Base-by-base conservation (phyloP, 2,797 vertebrate genomes). In the Caiman crocodilus region DNA sequence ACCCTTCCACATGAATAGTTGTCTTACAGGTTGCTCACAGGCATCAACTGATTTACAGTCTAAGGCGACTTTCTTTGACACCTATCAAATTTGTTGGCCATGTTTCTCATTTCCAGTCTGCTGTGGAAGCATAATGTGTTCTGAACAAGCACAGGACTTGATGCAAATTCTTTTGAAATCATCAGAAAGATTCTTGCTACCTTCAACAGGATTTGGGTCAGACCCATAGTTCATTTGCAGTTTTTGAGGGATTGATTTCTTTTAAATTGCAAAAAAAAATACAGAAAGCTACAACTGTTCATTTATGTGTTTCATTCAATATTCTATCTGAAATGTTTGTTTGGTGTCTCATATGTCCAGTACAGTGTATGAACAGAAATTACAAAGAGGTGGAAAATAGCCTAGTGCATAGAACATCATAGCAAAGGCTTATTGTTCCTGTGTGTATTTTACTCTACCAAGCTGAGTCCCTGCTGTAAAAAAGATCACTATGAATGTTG, bases 311-410 rank as follows among this genome's bases (percentile, higher is more conserved):
- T 42, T 82, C 42, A 18, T 23, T 8, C 13, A 65, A 65, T 14
- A 56, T 25, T 21, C 17, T 20, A 79, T 15, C 25, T 4, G 0
- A 6, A 25, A 50, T 7, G 4, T 69, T 69, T 65, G 50, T 64
- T 78, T 16, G 26, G 42, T 30, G 73, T 56, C 26, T 35, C 71
- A n/a, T 18, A 17, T 61, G 13, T 56, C 18, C 77, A 50, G 30
- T 32, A 64, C 28, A 8, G 5, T 26, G 30, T 30, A 4, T 6
- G 28, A 64, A 35, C 16, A 60, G 57, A 63, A 35, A n/a, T 16
- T 0, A 1, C 1, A 0, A 2, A 32, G 20, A 7, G 35, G 14
- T 69, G 25, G n/a, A 1, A 2, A 79, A 28, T 35, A 20, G 18
- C 1, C 0, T 4, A 2, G 3, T n/a, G 42, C 25, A 9, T 0